Conservation (phyloP, 2,797 vertebrate genomes). For the Trematomus bernacchii region DNA sequence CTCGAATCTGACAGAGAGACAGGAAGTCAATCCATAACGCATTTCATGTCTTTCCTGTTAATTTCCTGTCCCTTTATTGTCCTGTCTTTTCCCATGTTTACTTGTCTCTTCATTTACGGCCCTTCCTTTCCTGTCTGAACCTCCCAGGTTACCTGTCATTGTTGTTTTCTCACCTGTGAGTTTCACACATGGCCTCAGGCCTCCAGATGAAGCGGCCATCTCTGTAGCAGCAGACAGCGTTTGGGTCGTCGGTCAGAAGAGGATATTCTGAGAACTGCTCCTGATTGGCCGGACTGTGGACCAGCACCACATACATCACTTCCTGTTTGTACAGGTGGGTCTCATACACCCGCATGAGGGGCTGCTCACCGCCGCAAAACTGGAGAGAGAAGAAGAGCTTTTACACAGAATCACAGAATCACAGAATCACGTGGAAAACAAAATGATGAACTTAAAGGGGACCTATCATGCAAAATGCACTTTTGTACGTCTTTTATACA, state of each 20-base stretch:
- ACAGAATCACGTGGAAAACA: no score
- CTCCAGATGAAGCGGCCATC: background rate
- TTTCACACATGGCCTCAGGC: background rate
- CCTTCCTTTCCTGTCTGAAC: no score
- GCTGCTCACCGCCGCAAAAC: rapidly evolving
- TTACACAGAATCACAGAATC: background rate
- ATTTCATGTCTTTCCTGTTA: no score
- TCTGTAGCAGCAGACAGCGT: background rate
- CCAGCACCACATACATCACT: conserved; percentile 50
- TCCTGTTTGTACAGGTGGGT: background rate
- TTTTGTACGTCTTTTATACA: no score
- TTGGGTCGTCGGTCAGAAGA: conserved; percentile 20
- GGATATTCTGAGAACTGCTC: conserved; percentile 13
- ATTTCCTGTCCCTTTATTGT: no score
- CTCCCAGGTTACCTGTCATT: no score
- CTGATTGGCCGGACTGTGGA: conserved; percentile 18
- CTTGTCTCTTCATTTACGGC: no score
- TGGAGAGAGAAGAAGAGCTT: background rate
- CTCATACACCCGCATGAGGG: background rate
- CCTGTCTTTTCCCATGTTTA: no score
- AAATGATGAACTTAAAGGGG: no score
- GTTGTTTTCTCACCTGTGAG: background rate
- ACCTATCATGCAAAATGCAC: no score
- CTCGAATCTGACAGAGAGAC: no score
- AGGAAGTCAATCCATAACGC: no score